A percentile compares a stretch with the other conserved stretches of the same genome.
phyloP scores from a whole-genome alignment of 2,797 vertebrate genomes.

The Hydrolagus colliei region DNA sequence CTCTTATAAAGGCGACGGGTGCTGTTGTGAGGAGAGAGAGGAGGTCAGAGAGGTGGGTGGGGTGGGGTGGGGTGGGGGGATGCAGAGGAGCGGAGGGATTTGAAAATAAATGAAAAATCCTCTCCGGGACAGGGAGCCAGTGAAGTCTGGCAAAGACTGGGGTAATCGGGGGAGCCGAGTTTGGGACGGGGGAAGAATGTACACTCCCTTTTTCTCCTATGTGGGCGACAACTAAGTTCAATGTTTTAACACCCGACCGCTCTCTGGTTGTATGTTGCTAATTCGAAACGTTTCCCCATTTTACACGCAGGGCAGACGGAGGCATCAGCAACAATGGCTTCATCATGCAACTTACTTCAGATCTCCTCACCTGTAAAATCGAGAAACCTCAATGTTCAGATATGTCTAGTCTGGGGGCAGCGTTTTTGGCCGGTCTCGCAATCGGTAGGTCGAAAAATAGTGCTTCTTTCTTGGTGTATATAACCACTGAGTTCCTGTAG shows the following conservation, averaged over 20 bases:
- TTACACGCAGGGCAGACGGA: slow-evolving; percentile 73
- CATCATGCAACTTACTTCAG: slow-evolving; percentile 90
- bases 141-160: too few relatives aligned
- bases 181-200: too few relatives aligned
- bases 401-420: slow-evolving; percentile 87
- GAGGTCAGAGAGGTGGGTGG: too few relatives aligned
- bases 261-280: not conserved
- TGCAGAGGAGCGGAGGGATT: too few relatives aligned
- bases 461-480: slow-evolving; percentile 35
- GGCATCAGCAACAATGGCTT: slow-evolving; percentile 86
- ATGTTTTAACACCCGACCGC: not conserved
- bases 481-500: slow-evolving; percentile 32
- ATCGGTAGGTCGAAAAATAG: slow-evolving; percentile 60
- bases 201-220: not conserved
- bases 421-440: slow-evolving; percentile 81
- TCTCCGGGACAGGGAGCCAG: too few relatives aligned
- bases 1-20: too few relatives aligned
- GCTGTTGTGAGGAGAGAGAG: too few relatives aligned
- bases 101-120: too few relatives aligned
- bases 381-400: slow-evolving; percentile 63
- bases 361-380: slow-evolving; percentile 73
- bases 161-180: too few relatives aligned
- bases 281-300: not conserved
- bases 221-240: not conserved
- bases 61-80: too few relatives aligned